Percentiles rank a stretch among this genome's conserved stretches.
Evolutionary conservation across 2,113 vertebrate species (phyloP).

Genomic region (Sturnira hondurensis): DNA sequence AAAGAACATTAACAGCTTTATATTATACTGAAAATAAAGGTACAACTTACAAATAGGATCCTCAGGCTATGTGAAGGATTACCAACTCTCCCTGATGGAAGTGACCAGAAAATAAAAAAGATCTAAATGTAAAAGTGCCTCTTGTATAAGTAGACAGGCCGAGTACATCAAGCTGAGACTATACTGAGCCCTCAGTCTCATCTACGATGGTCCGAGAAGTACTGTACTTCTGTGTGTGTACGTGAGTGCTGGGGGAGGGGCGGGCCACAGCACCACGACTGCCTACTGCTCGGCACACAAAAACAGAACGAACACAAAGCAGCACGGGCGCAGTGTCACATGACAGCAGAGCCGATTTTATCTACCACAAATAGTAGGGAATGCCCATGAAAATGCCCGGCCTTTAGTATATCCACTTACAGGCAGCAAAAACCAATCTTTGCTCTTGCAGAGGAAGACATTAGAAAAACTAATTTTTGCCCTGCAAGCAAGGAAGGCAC

Average conservation of each 20-base stretch:
- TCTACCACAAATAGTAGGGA: background rate
- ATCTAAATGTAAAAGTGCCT: background rate
- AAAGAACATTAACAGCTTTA: background rate
- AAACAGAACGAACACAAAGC: background rate
- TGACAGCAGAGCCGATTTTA: background rate
- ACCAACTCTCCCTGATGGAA: background rate
- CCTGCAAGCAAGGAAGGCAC: background rate
- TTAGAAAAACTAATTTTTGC: background rate
- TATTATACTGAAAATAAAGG: background rate
- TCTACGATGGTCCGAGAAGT: too few species aligned
- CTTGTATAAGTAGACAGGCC: background rate
- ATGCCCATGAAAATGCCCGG: background rate
- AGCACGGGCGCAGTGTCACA: background rate
- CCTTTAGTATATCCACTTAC: background rate
- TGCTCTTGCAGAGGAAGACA: background rate
- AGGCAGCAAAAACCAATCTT: background rate
- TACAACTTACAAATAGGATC: slow-evolving; percentile 5
- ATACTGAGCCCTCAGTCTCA: background rate
- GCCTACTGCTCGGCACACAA: accelerated
- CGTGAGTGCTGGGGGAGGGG: background rate
- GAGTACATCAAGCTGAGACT: background rate
- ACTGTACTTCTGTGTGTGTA: background rate
- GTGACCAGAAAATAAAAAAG: background rate
- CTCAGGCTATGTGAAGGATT: background rate
- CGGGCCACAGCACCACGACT: background rate